Conservation (phyloP, 2,888 invertebrate genomes). For the Caenorhabditis japonica region DNA sequence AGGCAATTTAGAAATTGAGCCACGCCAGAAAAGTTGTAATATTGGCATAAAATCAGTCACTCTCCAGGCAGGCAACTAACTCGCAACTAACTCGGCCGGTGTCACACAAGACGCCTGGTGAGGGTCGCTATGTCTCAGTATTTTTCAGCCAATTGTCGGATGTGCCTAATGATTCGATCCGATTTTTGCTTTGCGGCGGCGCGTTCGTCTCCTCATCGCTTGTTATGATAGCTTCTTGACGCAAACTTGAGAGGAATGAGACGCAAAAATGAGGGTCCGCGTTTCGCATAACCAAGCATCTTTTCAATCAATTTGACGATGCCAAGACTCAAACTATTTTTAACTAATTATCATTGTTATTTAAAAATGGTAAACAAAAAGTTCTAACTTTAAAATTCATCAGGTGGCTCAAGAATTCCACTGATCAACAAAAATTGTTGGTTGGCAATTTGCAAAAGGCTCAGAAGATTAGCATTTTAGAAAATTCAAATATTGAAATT, state of each 20-base stretch:
- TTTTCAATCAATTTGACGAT: constrained; percentile 9
- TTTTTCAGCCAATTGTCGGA: constrained; percentile 56
- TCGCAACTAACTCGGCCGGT: constrained; percentile 33
- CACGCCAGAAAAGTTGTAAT: constrained; percentile 48
- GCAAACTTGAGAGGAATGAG: constrained; percentile 15
- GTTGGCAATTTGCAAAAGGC: constrained; percentile 12
- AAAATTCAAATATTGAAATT: not conserved
- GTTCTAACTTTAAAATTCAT: too few relatives aligned
- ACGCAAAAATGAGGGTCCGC: constrained; percentile 26
- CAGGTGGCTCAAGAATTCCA: too few relatives aligned
- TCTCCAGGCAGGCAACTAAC: constrained; percentile 27
- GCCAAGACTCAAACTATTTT: too few relatives aligned
- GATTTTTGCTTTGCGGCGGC: constrained; percentile 40
- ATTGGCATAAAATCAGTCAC: constrained; percentile 47
- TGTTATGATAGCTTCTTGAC: constrained; percentile 43
- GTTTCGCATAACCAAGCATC: constrained; percentile 35
- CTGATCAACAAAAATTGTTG: not conserved
- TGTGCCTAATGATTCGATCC: constrained; percentile 51
- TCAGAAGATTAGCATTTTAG: not conserved
- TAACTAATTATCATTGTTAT: too few relatives aligned
- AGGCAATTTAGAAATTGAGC: constrained; percentile 49
- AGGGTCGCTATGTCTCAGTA: constrained; percentile 21
- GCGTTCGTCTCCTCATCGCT: constrained; percentile 17
- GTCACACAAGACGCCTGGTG: constrained; percentile 25
- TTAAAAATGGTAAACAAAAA: too few relatives aligned